These are phyloP conservation scores for Pithys albifrons DNA, from an alignment of 2,113 vertebrate genomes.

Conservation along the genomic window DNA sequence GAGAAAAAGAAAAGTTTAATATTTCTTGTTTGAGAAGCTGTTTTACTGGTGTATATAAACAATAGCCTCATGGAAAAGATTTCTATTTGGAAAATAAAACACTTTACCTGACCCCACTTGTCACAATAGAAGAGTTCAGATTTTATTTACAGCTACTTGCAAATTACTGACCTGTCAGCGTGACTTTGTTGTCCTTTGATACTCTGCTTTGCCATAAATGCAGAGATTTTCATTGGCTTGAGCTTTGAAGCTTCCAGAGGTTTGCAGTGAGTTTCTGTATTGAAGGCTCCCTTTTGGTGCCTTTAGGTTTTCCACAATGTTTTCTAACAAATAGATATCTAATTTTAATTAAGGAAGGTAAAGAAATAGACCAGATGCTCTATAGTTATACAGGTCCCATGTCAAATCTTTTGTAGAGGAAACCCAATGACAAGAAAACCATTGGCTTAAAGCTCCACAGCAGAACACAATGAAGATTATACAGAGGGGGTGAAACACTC, in stretches of 20 bases:
- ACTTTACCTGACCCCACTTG: background rate
- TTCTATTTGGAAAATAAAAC: background rate
- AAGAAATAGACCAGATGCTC: background rate
- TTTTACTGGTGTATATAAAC: background rate
- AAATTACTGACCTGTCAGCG: background rate
- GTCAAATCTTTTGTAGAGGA: background rate
- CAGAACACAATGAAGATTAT: background rate
- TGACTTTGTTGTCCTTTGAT: background rate
- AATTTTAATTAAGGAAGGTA: background rate
- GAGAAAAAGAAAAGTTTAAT: background rate
- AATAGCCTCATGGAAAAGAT: background rate
- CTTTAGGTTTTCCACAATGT: background rate
- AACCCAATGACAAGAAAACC: background rate
- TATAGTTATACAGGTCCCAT: background rate
- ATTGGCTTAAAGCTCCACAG: background rate
- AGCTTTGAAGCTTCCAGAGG: background rate
- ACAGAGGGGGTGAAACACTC: rapidly evolving
- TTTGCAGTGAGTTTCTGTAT: background rate
- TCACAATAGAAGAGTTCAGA: background rate
- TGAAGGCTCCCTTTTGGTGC: background rate
- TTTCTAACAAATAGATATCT: background rate
- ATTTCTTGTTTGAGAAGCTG: background rate
- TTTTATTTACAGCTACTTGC: background rate
- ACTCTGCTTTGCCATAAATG: background rate
- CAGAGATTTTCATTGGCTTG: background rate